Base-by-base conservation (phyloP, 1,140 invertebrate genomes). In the Babylonia areolata region DNA sequence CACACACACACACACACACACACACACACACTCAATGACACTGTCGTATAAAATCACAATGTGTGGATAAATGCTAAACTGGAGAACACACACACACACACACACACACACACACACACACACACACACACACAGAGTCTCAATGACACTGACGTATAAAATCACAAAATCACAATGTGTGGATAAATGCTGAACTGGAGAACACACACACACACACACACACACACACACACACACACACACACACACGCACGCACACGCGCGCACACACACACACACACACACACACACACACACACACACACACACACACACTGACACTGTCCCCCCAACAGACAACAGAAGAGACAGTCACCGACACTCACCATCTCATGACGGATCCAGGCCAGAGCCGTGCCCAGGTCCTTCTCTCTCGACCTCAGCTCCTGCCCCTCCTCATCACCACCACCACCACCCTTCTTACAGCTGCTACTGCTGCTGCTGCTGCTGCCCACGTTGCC, bases 351-450 rank as follows among this genome's bases (percentile, higher is more conserved):
- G 46, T 51, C 46, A 6, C 46, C 6, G 20, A 20, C 33, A 88
- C 87, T 90, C 89, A 92, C 91, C 58, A 91, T 90, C 90, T 92
- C 90, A 85, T 92, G 90, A 79, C 89, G 88, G 23, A 92, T 91
- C 91, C 91, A 92, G 58, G 88, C 86, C 17, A 92, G 64, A 40
- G 91, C 91, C 3, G 87, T 88, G n/a, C 77, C 69, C 28, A 92
- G 78, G 75, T 92, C 91, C 71, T 88, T 87, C 46, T 91, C 91
- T 31, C 91, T 88, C 15, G 88, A 73, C 20, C 79, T 58, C 17
- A 88, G 33, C 40, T 83, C 84, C 33, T 84, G 35, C 31, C 20
- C 42, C 33, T 58, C 80, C 35, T 88, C 84, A n/a, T n/a, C n/a
- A n/a, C 20, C 42, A 35, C 51, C 80, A 9, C 46, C 46, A 51